Evolutionary conservation across 2,797 vertebrate species (phyloP).

Genomic region (Acanthurus lineatus): DNA sequence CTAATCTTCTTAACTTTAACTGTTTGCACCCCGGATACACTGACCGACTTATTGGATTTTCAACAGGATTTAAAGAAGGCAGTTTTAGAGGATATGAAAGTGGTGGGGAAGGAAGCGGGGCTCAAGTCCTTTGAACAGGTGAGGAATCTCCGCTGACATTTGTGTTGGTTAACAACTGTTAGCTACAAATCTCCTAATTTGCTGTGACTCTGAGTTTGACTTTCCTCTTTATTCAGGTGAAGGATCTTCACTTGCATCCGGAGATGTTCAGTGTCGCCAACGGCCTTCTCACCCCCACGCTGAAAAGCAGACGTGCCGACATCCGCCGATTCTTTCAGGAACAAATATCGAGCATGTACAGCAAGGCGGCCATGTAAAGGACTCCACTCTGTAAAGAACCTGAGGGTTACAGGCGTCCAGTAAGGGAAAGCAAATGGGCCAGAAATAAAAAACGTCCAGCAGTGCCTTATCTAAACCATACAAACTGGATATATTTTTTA

Average conservation of each 20-base stretch:
- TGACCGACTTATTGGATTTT: conserved; percentile 1
- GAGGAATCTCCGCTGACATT: conserved; percentile 11
- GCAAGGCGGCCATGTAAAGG: conserved; percentile 72
- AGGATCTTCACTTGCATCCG: conserved; percentile 83
- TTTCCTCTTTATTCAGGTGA: conserved; percentile 76
- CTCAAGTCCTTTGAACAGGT: conserved; percentile 89
- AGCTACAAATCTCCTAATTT: background rate
- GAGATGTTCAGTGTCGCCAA: conserved; percentile 86
- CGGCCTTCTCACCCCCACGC: conserved; percentile 87
- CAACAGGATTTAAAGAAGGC: conserved; percentile 83
- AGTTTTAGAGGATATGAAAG: conserved; percentile 84
- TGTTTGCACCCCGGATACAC: background rate
- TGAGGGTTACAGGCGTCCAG: conserved; percentile 13
- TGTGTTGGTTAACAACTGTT: background rate
- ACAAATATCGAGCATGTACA: conserved; percentile 86
- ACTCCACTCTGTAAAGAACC: background rate
- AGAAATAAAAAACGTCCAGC: conserved; percentile 28
- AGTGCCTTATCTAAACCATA: conserved; percentile 53
- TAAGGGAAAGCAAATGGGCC: conserved; percentile 4
- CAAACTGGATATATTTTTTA: conserved; percentile 33
- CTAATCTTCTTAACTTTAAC: background rate
- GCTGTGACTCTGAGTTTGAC: background rate
- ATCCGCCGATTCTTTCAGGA: conserved; percentile 83
- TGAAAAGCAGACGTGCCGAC: conserved; percentile 84
- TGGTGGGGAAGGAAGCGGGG: conserved; percentile 83